Conservation (phyloP, 2,888 invertebrate genomes). For the Chrysolina americana region DNA sequence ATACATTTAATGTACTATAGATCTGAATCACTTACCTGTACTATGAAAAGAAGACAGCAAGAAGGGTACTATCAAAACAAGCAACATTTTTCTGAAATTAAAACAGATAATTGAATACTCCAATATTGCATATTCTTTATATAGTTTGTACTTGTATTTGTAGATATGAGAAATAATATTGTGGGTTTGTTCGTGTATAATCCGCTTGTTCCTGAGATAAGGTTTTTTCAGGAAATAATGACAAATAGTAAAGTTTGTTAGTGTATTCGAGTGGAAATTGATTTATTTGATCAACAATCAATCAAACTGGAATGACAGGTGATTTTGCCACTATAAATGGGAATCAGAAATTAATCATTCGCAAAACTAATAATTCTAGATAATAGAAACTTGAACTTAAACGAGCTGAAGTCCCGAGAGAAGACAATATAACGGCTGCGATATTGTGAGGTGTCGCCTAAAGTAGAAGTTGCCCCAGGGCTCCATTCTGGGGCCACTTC, state of each 20-base stretch:
- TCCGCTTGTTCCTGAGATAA: conserved; percentile 1
- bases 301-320: neutral
- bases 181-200: neutral
- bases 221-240: conserved; percentile 14
- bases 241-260: conserved; percentile 24
- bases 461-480: no score
- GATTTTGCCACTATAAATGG: neutral
- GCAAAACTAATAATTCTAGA: neutral
- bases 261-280: neutral
- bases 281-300: no score
- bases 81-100: conserved; percentile 37
- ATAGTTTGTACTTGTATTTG: neutral
- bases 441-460: no score
- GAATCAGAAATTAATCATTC: neutral
- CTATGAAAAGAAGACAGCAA: conserved; percentile 30
- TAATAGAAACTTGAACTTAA: neutral
- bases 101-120: conserved; percentile 11
- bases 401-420: no score
- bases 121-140: neutral
- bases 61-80: conserved; percentile 29
- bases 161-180: no score
- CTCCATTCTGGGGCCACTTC: no score
- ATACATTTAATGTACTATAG: neutral
- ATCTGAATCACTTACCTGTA: conserved; percentile 31
- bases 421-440: no score